Percentiles rank a stretch among this genome's conserved stretches.
Evolutionary conservation across 2,113 vertebrate genomes (phyloP).

Genomic region (Carollia perspicillata): DNA sequence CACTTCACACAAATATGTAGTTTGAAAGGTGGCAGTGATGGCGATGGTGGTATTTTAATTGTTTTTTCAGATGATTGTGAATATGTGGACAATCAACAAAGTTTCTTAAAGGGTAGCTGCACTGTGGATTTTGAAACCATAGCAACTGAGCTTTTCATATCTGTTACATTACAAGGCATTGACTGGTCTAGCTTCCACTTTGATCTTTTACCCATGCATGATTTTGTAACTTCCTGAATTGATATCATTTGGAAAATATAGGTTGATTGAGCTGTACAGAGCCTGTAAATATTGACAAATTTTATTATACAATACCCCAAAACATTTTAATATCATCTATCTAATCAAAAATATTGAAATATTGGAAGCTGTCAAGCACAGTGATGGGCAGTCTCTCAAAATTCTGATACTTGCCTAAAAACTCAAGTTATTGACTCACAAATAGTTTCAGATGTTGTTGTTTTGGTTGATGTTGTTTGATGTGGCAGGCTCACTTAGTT

Average conservation of each 20-base stretch:
- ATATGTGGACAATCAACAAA: not conserved
- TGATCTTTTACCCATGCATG: not conserved
- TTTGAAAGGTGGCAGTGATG: not conserved
- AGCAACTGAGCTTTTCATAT: not conserved
- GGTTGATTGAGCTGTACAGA: not conserved
- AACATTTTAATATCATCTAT: not conserved
- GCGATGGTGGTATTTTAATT: not conserved
- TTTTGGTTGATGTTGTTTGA: not conserved
- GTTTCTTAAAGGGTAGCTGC: not conserved
- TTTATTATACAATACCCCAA: not conserved
- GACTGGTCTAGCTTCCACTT: not conserved
- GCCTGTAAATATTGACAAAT: not conserved
- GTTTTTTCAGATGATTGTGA: not conserved
- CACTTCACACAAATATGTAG: fast-evolving
- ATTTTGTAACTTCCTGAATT: not conserved
- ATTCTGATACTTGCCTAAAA: not conserved
- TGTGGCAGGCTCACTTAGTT: not conserved
- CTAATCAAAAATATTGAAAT: not conserved
- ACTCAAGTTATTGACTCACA: not conserved
- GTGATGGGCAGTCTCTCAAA: not conserved
- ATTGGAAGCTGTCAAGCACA: not conserved
- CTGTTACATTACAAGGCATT: not conserved
- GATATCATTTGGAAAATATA: not conserved
- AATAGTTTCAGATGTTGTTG: not conserved
- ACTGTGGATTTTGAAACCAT: not conserved